Conservation (phyloP, 2,888 invertebrate genomes). For the Lagria hirta region DNA sequence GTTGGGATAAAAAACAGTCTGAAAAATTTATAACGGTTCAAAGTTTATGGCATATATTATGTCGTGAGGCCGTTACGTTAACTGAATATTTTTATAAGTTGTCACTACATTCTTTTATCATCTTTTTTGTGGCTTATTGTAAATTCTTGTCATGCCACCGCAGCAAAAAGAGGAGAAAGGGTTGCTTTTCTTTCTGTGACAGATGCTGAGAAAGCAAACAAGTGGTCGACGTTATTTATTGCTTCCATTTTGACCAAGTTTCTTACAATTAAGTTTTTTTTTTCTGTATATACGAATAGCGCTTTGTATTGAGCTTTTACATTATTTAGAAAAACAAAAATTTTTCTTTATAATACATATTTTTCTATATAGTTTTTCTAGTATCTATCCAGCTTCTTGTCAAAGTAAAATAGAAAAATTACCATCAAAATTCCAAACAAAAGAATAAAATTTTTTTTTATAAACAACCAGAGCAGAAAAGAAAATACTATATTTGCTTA, state of each 20-base stretch:
- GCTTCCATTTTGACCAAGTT: constrained; percentile 45
- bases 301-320: constrained; percentile 1
- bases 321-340: background rate
- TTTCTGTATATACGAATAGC: too few relatives aligned
- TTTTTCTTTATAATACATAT: too few relatives aligned
- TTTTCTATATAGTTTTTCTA: too few relatives aligned
- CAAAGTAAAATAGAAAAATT: too few relatives aligned
- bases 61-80: constrained; percentile 29
- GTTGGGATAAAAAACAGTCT: constrained; percentile 19
- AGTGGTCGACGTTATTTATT: constrained; percentile 54
- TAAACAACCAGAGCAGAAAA: too few relatives aligned
- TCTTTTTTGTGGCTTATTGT: constrained; percentile 39
- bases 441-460: too few relatives aligned
- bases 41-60: constrained; percentile 33
- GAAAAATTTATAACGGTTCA: constrained; percentile 31
- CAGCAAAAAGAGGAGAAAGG: constrained; percentile 35
- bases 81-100: constrained; percentile 36
- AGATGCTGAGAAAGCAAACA: constrained; percentile 50
- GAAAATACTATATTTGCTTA: too few relatives aligned
- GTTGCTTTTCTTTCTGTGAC: constrained; percentile 43
- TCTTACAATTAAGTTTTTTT: constrained; percentile 46
- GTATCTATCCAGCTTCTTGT: too few relatives aligned
- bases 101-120: constrained; percentile 37
- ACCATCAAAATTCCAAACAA: too few relatives aligned
- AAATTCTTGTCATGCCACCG: constrained; percentile 38